These are phyloP conservation scores for Vombatus ursinus DNA, from an alignment of 2,113 vertebrate genomes.

Conservation along the genomic window DNA sequence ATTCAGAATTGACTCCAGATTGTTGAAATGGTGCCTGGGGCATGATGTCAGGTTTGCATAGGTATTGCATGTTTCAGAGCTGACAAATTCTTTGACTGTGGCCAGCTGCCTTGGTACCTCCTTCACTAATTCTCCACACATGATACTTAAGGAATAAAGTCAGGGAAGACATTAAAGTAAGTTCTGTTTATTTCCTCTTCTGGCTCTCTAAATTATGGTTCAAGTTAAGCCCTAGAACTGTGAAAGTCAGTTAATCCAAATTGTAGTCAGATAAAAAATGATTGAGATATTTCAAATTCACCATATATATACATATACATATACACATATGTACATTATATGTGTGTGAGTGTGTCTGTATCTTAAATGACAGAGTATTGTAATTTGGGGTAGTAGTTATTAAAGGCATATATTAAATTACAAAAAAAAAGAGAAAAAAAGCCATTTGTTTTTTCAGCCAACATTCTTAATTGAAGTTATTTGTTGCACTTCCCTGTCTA, in stretches of 20 bases:
- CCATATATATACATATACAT: background rate
- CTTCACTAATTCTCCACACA: background rate
- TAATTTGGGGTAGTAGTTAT: constrained; percentile 19
- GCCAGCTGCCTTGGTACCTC: constrained; percentile 10
- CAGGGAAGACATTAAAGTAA: constrained; percentile 22
- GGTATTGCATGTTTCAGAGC: constrained; percentile 20
- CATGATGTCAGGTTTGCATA: background rate
- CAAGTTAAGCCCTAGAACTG: background rate
- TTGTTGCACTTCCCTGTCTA: background rate
- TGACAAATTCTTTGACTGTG: constrained; percentile 20
- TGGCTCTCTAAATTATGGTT: background rate
- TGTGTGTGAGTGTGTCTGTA: background rate
- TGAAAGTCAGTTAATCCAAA: constrained; percentile 2
- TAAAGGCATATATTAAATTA: constrained; percentile 13
- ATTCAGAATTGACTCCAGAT: constrained; percentile 8
- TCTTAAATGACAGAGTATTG: background rate
- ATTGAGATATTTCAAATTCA: constrained; percentile 26
- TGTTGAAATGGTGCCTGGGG: background rate
- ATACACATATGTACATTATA: background rate
- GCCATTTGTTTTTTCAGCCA: background rate
- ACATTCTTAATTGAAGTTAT: constrained; percentile 32
- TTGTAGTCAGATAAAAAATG: constrained; percentile 30
- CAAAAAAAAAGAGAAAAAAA: constrained; percentile 3
- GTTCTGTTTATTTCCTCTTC: constrained; percentile 10
- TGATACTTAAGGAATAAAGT: constrained; percentile 22